These are phyloP conservation scores for Metallyticus violacea DNA, from an alignment of 2,888 invertebrate genomes.

Conservation along the genomic window DNA sequence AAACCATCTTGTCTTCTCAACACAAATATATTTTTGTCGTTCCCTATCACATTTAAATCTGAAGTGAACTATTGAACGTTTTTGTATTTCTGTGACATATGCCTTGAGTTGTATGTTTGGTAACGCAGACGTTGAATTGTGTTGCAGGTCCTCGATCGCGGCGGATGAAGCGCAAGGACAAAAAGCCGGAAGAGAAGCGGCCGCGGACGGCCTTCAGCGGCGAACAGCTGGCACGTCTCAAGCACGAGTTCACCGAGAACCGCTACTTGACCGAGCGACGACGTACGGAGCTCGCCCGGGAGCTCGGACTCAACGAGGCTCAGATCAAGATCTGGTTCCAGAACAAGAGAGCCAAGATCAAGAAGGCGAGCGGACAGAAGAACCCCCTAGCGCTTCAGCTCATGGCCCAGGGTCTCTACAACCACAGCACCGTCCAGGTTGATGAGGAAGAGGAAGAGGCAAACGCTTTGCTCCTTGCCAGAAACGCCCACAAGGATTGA, in stretches of 20 bases:
- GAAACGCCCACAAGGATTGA: not conserved
- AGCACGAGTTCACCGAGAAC: conserved; percentile 91
- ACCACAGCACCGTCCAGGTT: conserved; percentile 77
- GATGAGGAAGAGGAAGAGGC: conserved; percentile 73
- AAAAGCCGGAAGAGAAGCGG: conserved; percentile 76
- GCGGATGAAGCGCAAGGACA: conserved; percentile 49
- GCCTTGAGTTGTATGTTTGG: too few relatives aligned
- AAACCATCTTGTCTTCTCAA: too few relatives aligned
- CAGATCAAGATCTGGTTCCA: conserved; percentile 98
- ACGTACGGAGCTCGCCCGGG: conserved; percentile 85
- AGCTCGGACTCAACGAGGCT: conserved; percentile 89
- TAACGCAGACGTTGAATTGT: not conserved
- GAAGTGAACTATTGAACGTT: too few relatives aligned
- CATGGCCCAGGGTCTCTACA: conserved; percentile 93
- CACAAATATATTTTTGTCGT: too few relatives aligned
- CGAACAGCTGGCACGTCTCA: conserved; percentile 85
- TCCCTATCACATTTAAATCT: too few relatives aligned
- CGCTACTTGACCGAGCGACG: conserved; percentile 90
- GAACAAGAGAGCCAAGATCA: conserved; percentile 95
- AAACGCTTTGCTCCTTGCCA: conserved; percentile 17
- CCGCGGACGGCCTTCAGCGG: conserved; percentile 95
- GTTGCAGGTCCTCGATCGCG: conserved; percentile 59
- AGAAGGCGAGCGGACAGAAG: conserved; percentile 82
- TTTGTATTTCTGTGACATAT: too few relatives aligned
- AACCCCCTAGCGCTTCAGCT: conserved; percentile 84